Conservation (phyloP, 1,140 invertebrate genomes). For the Euwallacea similis region DNA sequence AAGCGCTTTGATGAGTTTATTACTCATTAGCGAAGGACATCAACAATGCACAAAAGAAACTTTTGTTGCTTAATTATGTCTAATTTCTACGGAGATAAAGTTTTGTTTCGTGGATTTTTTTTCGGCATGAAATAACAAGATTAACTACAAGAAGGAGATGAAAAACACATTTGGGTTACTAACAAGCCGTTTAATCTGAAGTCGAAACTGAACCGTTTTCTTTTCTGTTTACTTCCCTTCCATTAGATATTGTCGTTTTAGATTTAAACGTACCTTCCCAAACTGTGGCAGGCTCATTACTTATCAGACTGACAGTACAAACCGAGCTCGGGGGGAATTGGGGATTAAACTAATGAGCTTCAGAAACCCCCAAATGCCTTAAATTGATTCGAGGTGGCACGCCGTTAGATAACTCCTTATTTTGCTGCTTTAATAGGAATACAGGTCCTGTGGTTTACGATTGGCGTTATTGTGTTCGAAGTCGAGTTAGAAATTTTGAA, state of each 20-base stretch:
- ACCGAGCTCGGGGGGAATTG: slow-evolving; percentile 9
- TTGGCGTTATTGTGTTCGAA: too few species aligned
- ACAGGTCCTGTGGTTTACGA: too few species aligned
- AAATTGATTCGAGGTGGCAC: slow-evolving; percentile 30
- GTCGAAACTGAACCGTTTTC: slow-evolving; percentile 6
- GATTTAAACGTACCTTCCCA: slow-evolving; percentile 18
- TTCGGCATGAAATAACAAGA: too few species aligned
- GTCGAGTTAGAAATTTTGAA: not conserved
- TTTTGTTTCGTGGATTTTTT: too few species aligned
- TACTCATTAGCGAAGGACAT: slow-evolving; percentile 16
- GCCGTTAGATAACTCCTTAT: not conserved
- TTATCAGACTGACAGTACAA: slow-evolving; percentile 24
- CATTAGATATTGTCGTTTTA: slow-evolving; percentile 22
- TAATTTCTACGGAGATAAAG: too few species aligned
- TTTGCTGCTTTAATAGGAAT: too few species aligned
- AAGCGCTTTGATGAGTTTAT: slow-evolving; percentile 14
- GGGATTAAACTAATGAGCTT: slow-evolving; percentile 30
- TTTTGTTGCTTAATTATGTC: slow-evolving; percentile 4
- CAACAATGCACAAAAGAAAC: slow-evolving; percentile 14
- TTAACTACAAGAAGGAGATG: too few species aligned
- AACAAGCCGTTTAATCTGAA: not conserved
- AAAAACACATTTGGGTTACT: too few species aligned
- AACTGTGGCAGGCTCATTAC: slow-evolving; percentile 20
- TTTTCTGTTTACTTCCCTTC: slow-evolving; percentile 12
- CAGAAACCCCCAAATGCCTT: slow-evolving; percentile 22